Evolutionary conservation across 2,113 vertebrate species (phyloP).

Genomic region (Galeopterus variegatus): DNA sequence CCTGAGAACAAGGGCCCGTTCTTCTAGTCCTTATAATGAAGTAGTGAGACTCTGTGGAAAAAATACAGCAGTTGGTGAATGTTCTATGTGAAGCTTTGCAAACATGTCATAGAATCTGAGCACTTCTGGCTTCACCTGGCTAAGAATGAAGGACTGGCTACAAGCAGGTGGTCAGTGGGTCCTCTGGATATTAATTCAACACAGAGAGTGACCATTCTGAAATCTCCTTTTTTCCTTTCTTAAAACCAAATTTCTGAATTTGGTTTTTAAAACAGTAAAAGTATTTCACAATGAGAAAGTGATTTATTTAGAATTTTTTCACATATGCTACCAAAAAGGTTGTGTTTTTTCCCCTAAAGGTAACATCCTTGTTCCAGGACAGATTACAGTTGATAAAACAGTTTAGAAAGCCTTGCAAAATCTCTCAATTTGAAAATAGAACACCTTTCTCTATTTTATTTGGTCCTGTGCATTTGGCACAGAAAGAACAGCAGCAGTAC

Average conservation of each 20-base stretch:
- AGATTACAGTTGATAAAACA: constrained; percentile 2
- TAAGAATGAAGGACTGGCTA: neutral
- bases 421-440: constrained; percentile 44
- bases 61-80: constrained; percentile 32
- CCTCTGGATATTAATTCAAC: neutral
- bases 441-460: neutral
- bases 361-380: neutral
- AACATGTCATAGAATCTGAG: neutral
- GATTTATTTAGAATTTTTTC: constrained; percentile 35
- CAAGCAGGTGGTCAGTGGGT: neutral
- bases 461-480: neutral
- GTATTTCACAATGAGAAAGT: constrained; percentile 49
- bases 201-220: neutral
- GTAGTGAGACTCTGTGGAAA: constrained; percentile 73
- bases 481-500: neutral
- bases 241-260: neutral
- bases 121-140: constrained; percentile 56
- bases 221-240: neutral
- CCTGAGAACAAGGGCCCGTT: constrained; percentile 79
- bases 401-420: neutral
- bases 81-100: constrained; percentile 20
- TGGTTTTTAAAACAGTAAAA: constrained; percentile 48
- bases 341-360: neutral
- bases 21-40: constrained; percentile 64
- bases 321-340: neutral